Conservation (phyloP, 2,888 invertebrate species). For the Phania funesta region DNA sequence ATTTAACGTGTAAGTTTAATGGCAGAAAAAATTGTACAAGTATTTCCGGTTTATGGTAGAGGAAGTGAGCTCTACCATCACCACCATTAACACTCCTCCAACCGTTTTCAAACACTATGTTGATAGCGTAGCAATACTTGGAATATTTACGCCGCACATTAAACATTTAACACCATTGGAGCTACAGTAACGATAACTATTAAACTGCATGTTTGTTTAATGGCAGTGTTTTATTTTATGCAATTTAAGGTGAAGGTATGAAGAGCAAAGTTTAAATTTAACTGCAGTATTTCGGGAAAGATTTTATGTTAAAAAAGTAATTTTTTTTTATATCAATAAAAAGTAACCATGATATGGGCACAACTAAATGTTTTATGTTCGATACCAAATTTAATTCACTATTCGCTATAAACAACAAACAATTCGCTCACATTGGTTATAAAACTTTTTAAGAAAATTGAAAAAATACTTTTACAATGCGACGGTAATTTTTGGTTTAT, state of each 20-base stretch:
- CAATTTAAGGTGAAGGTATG: neutral
- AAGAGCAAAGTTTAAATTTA: neutral
- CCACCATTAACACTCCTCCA: conserved; percentile 2
- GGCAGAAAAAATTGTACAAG: conserved; percentile 20
- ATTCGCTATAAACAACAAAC: no score
- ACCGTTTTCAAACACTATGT: conserved; percentile 4
- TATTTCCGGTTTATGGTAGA: conserved; percentile 56
- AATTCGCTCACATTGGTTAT: no score
- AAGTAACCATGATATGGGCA: no score
- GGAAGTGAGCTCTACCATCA: conserved; percentile 1
- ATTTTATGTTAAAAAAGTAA: no score
- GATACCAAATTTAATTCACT: no score
- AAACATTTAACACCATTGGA: conserved; percentile 51
- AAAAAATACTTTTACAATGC: no score
- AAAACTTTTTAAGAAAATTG: no score
- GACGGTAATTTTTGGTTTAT: no score
- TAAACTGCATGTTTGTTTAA: neutral
- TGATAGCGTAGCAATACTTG: conserved; percentile 27
- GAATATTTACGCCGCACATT: conserved; percentile 53
- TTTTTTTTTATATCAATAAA: no score
- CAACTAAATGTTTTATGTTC: no score
- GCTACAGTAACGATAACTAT: neutral
- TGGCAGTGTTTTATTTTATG: neutral
- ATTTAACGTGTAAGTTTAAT: conserved; percentile 36
- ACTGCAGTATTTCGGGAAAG: no score